Evolutionary conservation across 1,140 invertebrate species (phyloP), one percentile per base, ranked within the genome.

Genomic region (silkworm (Bombyx mori)): DNA sequence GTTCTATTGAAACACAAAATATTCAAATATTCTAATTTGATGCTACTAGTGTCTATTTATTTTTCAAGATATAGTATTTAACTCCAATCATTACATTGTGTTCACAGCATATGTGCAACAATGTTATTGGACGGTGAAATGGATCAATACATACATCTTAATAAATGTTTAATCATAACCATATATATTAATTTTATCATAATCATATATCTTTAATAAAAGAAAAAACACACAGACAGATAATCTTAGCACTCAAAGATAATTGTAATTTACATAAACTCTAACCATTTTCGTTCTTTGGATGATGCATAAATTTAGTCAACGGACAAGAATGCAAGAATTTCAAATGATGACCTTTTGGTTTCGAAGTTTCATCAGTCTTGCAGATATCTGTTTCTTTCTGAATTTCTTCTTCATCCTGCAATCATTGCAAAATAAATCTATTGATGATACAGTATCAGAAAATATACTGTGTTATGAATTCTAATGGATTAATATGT

Each of bases 331-430:
- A 71, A 55, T 80, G 73, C 42, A 82, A 62, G 58, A 83, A 81
- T 52, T 79, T 75, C 50, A 83, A 73, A 18, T 71, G 69, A 47
- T 66, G 62, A n/a, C 60, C 57, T 61, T 82, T 83, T 7, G 71
- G 57, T 64, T 82, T 79, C 9, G 62, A 44, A 68, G 79, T 70
- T 64, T 89, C 69, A 69, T 79, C 69, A 81, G 82, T 61, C 88
- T 90, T 66, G 64, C 84, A 56, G 82, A 79, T 64, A 66, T 89
- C 65, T 58, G 75, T 57, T 50, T 84, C 76, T 60, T 89, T 90
- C 66, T 89, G 89, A 63, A 84, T 84, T 2, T 74, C 73, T 35
- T 65, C 69, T 47, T 84, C 75, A 58, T 89, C 79, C 62, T 89
- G 87, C 69, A 89, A 61, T 8, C 68, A 63, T n/a, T 58, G 22